Conservation (phyloP, 1,140 invertebrate genomes). For the Bemisia tabaci region DNA sequence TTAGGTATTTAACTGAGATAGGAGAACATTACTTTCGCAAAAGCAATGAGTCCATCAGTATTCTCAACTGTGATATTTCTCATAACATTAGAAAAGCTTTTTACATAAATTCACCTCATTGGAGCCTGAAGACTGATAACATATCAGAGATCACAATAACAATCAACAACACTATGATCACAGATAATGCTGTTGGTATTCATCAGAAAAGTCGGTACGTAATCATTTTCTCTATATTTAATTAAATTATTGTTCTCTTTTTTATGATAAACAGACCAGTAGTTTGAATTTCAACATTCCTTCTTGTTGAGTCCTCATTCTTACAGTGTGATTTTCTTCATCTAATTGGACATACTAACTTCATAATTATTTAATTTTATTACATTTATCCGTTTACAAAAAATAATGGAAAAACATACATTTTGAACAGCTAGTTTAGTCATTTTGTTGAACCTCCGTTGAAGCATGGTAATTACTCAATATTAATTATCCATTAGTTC, state of each 20-base stretch:
- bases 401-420: no score
- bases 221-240: slow-evolving; percentile 8
- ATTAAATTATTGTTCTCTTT: background rate
- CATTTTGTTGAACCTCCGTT: no score
- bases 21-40: slow-evolving; percentile 74
- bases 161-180: slow-evolving; percentile 69
- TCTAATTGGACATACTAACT: no score
- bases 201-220: slow-evolving; percentile 58
- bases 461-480: no score
- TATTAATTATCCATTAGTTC: no score
- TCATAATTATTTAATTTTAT: no score
- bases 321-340: no score
- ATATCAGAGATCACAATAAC: slow-evolving; percentile 71
- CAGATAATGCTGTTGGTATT: slow-evolving; percentile 71
- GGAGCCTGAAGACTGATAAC: slow-evolving; percentile 67
- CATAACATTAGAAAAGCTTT: slow-evolving; percentile 67
- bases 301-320: no score
- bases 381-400: no score
- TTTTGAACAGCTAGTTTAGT: no score
- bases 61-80: slow-evolving; percentile 64
- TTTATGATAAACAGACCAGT: no score
- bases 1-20: slow-evolving; percentile 58
- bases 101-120: slow-evolving; percentile 64
- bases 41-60: slow-evolving; percentile 70
- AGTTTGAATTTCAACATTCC: no score